Conservation (phyloP, 2,797 vertebrate species). For the Sebastolobus alascanus region DNA sequence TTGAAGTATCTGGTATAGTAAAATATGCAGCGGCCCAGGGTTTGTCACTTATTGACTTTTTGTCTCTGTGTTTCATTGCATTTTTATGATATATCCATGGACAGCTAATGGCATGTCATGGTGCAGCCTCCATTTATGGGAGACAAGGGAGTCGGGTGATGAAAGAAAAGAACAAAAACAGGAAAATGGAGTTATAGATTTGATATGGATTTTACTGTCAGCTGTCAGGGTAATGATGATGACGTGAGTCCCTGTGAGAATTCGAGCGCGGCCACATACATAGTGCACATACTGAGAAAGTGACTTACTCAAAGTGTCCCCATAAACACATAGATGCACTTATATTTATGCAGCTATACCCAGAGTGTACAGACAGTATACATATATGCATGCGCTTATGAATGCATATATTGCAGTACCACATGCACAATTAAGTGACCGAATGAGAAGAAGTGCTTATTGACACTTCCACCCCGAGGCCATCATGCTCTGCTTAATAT, state of each 20-base stretch:
- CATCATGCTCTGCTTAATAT: slow-evolving; percentile 52
- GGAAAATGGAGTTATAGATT: slow-evolving; percentile 79
- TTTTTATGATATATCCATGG: slow-evolving; percentile 78
- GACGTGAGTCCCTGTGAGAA: slow-evolving; percentile 67
- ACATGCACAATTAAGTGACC: slow-evolving; percentile 42
- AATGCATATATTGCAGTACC: neutral
- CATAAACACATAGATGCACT: slow-evolving; percentile 2
- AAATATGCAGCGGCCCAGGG: slow-evolving; percentile 51
- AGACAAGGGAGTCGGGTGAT: slow-evolving; percentile 68
- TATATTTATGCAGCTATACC: neutral
- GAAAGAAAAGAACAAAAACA: slow-evolving; percentile 77
- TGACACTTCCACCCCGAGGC: slow-evolving; percentile 47
- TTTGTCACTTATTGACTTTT: slow-evolving; percentile 83
- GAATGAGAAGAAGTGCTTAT: slow-evolving; percentile 26
- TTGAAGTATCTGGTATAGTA: slow-evolving; percentile 50
- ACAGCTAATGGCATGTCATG: slow-evolving; percentile 76
- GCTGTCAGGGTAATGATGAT: slow-evolving; percentile 77
- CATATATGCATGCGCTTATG: slow-evolving; percentile 5
- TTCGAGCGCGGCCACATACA: slow-evolving; percentile 17
- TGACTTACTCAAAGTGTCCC: slow-evolving; percentile 1
- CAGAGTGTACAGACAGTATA: neutral
- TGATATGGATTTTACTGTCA: slow-evolving; percentile 81
- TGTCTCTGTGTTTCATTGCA: slow-evolving; percentile 73
- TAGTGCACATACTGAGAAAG: slow-evolving; percentile 2
- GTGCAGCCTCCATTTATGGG: slow-evolving; percentile 69